Percentiles rank a stretch among this genome's conserved stretches.
These are phyloP conservation scores for Polydesmus complanatus DNA, from an alignment of 2,888 invertebrate genomes.

Conservation along the genomic window DNA sequence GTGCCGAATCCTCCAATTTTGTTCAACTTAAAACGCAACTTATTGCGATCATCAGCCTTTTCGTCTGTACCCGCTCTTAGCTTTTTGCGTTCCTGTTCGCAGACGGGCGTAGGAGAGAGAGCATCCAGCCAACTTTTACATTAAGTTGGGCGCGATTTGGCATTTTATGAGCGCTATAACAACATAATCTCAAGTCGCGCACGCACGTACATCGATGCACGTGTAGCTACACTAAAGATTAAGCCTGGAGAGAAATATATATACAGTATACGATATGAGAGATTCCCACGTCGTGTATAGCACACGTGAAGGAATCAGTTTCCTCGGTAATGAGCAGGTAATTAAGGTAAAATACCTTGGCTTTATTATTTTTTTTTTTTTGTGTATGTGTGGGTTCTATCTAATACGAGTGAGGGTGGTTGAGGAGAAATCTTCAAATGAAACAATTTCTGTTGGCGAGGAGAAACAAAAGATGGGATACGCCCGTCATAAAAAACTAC, in stretches of 20 bases:
- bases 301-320: slow-evolving; percentile 4
- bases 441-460: not conserved
- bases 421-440: not conserved
- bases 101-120: too few relatives aligned
- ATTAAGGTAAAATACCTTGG: slow-evolving; percentile 12
- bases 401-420: not conserved
- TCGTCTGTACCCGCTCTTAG: too few relatives aligned
- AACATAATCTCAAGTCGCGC: not conserved
- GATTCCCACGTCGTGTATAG: too few relatives aligned
- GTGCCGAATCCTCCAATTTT: too few relatives aligned
- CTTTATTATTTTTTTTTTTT: not conserved
- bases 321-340: slow-evolving; percentile 11
- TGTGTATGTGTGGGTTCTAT: not conserved
- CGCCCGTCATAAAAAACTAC: slow-evolving; percentile 10
- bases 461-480: slow-evolving; percentile 7
- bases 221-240: not conserved
- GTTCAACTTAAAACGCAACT: too few relatives aligned
- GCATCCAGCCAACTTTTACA: not conserved
- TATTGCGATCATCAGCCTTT: too few relatives aligned
- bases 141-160: not conserved
- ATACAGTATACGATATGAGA: too few relatives aligned
- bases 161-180: not conserved
- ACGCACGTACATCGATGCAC: not conserved
- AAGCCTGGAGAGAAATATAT: not conserved
- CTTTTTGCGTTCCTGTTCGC: too few relatives aligned